These are phyloP conservation scores for Meloidogyne exigua DNA, from an alignment of 1,140 invertebrate species.

Conservation along the genomic window DNA sequence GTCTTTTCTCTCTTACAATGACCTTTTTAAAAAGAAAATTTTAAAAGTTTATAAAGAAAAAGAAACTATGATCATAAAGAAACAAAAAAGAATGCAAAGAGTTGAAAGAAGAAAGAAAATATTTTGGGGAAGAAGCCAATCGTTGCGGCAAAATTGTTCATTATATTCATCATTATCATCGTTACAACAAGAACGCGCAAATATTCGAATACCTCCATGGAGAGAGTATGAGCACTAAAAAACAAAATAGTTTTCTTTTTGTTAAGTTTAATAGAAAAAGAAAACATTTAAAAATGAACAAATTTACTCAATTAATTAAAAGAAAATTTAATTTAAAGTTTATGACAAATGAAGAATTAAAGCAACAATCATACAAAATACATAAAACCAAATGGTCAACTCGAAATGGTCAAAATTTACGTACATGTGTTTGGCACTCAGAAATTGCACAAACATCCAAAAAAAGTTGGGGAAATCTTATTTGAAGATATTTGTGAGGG, in stretches of 20 bases:
- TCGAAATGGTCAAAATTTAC: not conserved
- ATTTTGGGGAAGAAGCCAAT: not conserved
- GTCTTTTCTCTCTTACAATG: conserved; percentile 28
- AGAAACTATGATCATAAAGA: conserved; percentile 12
- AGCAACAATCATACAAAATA: too few relatives aligned
- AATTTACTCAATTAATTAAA: too few relatives aligned
- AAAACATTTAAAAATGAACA: too few relatives aligned
- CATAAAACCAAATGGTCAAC: not conserved
- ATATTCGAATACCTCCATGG: conserved; percentile 28
- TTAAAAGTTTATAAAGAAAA: not conserved
- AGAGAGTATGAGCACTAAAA: conserved; percentile 45
- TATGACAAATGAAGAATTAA: too few relatives aligned
- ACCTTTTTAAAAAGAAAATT: not conserved
- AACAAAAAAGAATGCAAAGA: conserved; percentile 17
- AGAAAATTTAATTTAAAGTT: too few relatives aligned
- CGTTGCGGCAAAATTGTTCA: not conserved
- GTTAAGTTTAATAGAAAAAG: too few relatives aligned
- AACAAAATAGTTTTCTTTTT: too few relatives aligned
- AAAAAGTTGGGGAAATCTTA: conserved; percentile 35
- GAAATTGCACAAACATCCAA: conserved; percentile 37
- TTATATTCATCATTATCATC: not conserved
- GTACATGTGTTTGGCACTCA: conserved; percentile 37
- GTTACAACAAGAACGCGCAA: conserved; percentile 29
- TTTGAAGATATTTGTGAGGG: conserved; percentile 50
- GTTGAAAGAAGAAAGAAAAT: conserved; percentile 14